phyloP scores from a whole-genome alignment of 2,113 vertebrate species.

The Mesoclemmys tuberculata region DNA sequence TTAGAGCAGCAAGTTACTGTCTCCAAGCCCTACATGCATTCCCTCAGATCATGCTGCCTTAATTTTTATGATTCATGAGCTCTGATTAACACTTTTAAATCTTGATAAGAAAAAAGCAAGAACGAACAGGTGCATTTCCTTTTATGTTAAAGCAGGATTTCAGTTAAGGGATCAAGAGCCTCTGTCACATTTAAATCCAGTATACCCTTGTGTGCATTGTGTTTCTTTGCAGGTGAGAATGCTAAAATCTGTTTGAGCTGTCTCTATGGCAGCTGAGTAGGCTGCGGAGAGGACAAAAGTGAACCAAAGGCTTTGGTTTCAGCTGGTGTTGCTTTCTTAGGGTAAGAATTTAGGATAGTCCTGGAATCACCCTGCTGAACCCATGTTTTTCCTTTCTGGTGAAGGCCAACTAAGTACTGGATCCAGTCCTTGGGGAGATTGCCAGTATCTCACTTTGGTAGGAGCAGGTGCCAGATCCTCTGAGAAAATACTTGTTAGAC shows the following conservation, averaged over 20 bases:
- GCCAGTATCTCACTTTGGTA: not conserved
- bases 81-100: not conserved
- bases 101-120: not conserved
- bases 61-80: not conserved
- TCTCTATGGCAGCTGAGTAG: conserved; percentile 54
- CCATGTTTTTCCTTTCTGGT: not conserved
- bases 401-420: too few species aligned
- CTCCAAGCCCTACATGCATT: not conserved
- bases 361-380: not conserved
- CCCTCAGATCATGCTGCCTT: not conserved
- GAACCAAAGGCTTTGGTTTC: conserved; percentile 44
- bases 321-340: conserved; percentile 21
- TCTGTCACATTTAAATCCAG: not conserved
- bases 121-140: conserved; percentile 1
- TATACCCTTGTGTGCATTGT: conserved; percentile 37
- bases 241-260: conserved; percentile 47
- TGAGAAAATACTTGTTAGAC: conserved; percentile 29
- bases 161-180: not conserved
- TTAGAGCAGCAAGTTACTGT: fast-evolving
- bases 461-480: conserved; percentile 18
- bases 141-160: conserved; percentile 25
- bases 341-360: not conserved
- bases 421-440: not conserved
- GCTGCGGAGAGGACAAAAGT: conserved; percentile 15
- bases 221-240: conserved; percentile 66